Percentiles rank a stretch among this genome's conserved stretches.
Conservation (phyloP, 2,888 invertebrate species). For the Byasa hedistus region DNA sequence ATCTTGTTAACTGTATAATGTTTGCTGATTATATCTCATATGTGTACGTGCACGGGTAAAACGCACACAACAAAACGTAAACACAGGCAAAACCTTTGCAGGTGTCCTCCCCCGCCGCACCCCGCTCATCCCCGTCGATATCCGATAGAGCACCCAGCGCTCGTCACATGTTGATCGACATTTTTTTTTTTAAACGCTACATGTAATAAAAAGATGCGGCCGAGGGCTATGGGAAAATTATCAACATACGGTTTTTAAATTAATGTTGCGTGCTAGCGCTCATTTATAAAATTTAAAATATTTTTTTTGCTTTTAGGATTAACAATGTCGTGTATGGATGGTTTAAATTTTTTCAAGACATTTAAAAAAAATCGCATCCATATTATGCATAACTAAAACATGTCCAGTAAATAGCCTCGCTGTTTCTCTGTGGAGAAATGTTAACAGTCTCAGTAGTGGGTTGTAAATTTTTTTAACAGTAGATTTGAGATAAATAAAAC, state of each 20-base stretch:
- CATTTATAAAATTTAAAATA: conserved; percentile 18
- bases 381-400: too few relatives aligned
- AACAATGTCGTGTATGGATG: not conserved
- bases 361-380: too few relatives aligned
- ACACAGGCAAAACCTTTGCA: conserved; percentile 34
- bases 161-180: conserved; percentile 72
- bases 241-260: conserved; percentile 14
- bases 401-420: too few relatives aligned
- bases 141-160: conserved; percentile 59
- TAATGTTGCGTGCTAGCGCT: conserved; percentile 11
- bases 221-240: conserved; percentile 17
- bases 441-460: too few relatives aligned
- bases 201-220: conserved; percentile 33
- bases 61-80: conserved; percentile 19
- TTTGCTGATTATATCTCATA: not conserved
- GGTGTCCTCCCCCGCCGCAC: conserved; percentile 39
- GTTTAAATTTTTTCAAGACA: too few relatives aligned
- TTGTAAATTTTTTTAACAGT: too few relatives aligned
- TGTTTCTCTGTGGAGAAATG: too few relatives aligned
- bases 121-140: conserved; percentile 39
- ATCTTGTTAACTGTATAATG: conserved; percentile 15
- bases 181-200: conserved; percentile 49
- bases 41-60: conserved; percentile 16
- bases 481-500: too few relatives aligned
- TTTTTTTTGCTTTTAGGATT: conserved; percentile 14